Evolutionary conservation across 2,113 vertebrate species (phyloP), one percentile per base, ranked within the genome.

Genomic region (Alosa alosa): DNA sequence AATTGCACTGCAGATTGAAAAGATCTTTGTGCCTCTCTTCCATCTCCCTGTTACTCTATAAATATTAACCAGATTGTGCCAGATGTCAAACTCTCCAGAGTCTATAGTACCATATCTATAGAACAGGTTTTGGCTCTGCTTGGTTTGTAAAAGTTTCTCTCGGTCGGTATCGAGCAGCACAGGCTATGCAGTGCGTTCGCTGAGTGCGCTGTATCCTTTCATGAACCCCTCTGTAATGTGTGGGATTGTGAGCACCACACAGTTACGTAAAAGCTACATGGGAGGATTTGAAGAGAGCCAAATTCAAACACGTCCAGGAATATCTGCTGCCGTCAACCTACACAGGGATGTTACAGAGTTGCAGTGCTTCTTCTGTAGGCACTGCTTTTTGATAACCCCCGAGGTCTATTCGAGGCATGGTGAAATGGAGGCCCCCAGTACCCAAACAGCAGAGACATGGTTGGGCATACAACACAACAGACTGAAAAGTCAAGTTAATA

Each of bases 211-310:
- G 64, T 82, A 36, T 88, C 55, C 85, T 86, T 10, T 20, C 82
- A 78, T 84, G 82, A 88, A 75, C 55, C 75, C 20, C 13, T 45
- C 50, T 46, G 50, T 81, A 41, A 18, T 87, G 86, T 86, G 87
- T 86, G 86, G 78, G 85, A 87, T 85, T 31, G 55, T 44, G 78
- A 36, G 82, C 81, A 41, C 57, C 86, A 46, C 82, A 46, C 47
- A 55, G 85, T 90, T 91, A 89, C 55, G n/a, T 90, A 90, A 90
- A 90, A 10, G 44, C 82, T 87, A 83, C 85, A 86, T 83, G 88
- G 88, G 85, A 88, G 88, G 86, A 52, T 88, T 84, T 86, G 82
- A 72, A 84, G 83, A 47, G 64, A 86, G 84, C 64, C 75, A 31
- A 47, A 81, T 86, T 81, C 64, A 81, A 81, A 87, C 87, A 81